Evolutionary conservation across 2,888 invertebrate species (phyloP).

Genomic region (Gasteruption jaculator): DNA sequence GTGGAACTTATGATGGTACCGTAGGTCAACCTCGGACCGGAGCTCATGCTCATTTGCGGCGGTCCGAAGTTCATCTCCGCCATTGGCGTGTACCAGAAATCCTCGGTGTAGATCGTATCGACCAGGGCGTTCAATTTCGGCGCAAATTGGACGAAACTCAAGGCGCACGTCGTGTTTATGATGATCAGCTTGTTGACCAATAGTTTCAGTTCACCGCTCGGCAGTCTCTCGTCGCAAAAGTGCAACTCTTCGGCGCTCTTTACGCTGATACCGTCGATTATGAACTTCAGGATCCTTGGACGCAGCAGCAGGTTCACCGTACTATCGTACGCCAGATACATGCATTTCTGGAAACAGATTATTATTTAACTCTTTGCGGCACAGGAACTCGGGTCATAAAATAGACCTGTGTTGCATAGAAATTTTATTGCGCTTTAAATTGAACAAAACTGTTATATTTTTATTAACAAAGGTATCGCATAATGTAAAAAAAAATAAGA

Average conservation of each 20-base stretch:
- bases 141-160: constrained; percentile 45
- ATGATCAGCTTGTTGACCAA: constrained; percentile 46
- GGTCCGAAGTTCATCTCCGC: constrained; percentile 50
- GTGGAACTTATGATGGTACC: constrained; percentile 47
- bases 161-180: constrained; percentile 46
- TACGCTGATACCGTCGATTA: constrained; percentile 48
- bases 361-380: no score
- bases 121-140: constrained; percentile 44
- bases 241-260: constrained; percentile 48
- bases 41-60: constrained; percentile 48
- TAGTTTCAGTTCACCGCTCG: constrained; percentile 42
- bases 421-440: no score
- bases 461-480: no score
- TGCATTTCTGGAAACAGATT: constrained; percentile 46
- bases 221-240: constrained; percentile 43
- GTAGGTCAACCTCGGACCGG: constrained; percentile 44
- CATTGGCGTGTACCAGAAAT: constrained; percentile 48
- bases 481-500: no score
- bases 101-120: constrained; percentile 45
- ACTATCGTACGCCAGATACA: constrained; percentile 47
- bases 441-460: no score
- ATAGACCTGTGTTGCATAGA: no score
- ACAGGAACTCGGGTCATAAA: no score
- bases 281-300: constrained; percentile 47
- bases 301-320: constrained; percentile 45